phyloP scores from a whole-genome alignment of 1,140 invertebrate genomes.

The Coptotermes formosanus region DNA sequence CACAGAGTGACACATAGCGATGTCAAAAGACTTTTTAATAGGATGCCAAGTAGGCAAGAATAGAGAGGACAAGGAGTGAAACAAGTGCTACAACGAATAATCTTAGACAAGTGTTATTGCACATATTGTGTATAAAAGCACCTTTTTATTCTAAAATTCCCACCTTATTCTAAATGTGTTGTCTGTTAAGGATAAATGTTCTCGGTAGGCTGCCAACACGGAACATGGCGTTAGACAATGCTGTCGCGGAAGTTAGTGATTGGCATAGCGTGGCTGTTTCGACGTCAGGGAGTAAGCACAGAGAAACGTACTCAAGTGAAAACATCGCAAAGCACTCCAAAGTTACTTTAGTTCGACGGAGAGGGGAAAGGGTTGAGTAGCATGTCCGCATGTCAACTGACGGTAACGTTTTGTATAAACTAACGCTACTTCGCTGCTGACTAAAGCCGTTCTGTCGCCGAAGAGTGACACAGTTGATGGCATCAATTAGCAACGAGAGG shows the following conservation, averaged over 20 bases:
- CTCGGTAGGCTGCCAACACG: not conserved
- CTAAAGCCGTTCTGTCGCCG: not conserved
- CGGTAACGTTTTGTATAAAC: conserved; percentile 29
- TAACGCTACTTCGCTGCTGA: not conserved
- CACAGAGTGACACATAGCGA: no score
- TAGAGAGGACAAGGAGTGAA: no score
- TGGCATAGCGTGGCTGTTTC: not conserved
- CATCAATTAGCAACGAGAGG: conserved; percentile 22
- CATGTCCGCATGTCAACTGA: conserved; percentile 22
- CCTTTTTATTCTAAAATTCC: no score
- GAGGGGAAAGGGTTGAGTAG: not conserved
- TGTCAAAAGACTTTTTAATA: no score
- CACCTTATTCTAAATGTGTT: not conserved
- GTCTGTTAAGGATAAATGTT: not conserved
- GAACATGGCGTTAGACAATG: not conserved
- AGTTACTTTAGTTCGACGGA: not conserved
- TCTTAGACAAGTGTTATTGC: no score
- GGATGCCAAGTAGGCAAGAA: no score
- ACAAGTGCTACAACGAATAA: no score
- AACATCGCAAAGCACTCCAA: conserved; percentile 30
- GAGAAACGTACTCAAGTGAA: not conserved
- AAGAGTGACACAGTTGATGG: conserved; percentile 29
- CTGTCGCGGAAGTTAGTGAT: conserved; percentile 4
- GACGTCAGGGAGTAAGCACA: not conserved
- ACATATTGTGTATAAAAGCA: no score